A percentile compares a stretch with the other conserved stretches of the same genome.
Conservation (phyloP, 1,140 invertebrate species). For the Portunus trituberculatus region DNA sequence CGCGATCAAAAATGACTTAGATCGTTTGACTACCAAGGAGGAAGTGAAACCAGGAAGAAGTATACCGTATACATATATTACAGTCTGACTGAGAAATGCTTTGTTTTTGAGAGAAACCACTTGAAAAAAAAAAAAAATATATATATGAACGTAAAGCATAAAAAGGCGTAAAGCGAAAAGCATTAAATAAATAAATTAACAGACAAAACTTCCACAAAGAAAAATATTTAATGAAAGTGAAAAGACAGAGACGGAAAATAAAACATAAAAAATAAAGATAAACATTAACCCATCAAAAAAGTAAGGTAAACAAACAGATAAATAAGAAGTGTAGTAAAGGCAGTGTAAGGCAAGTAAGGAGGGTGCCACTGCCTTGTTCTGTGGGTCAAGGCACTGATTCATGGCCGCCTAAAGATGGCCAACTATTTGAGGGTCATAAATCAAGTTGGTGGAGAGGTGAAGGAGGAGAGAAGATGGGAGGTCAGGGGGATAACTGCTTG, state of each 20-base stretch:
- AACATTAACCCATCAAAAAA: background rate
- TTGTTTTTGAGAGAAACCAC: no score
- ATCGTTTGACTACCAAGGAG: no score
- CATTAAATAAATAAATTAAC: background rate
- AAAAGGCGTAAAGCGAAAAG: no score
- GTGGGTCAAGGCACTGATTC: constrained; percentile 64
- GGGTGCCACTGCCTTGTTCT: constrained; percentile 30
- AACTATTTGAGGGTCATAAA: constrained; percentile 63
- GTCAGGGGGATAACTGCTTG: background rate
- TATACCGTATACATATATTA: no score
- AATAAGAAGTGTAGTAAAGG: background rate
- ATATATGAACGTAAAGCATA: background rate
- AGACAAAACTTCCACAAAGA: background rate
- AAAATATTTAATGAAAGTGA: background rate
- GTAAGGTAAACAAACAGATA: background rate
- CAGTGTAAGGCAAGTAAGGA: constrained; percentile 15
- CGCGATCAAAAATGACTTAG: no score
- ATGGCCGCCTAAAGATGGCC: constrained; percentile 65
- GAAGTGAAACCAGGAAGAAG: no score
- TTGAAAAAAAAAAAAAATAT: no score
- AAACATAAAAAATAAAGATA: background rate
- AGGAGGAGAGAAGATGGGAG: constrained; percentile 4
- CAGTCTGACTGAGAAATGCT: no score
- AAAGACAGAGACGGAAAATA: background rate
- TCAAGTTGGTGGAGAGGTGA: constrained; percentile 34